Percentiles rank a stretch among this genome's conserved stretches.
These are phyloP conservation scores for Eugnorisma glareosa DNA, from an alignment of 2,888 invertebrate genomes.

Conservation along the genomic window DNA sequence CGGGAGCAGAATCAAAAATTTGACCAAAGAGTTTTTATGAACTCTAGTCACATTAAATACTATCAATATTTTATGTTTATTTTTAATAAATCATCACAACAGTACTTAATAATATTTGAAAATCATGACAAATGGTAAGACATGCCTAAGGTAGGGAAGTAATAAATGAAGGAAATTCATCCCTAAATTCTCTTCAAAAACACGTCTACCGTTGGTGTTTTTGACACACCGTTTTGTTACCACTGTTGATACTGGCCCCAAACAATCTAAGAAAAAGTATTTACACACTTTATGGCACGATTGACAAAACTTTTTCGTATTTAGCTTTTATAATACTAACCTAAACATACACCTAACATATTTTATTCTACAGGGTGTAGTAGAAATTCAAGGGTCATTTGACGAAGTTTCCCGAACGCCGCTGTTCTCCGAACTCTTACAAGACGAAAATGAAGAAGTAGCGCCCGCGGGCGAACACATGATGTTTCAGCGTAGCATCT, in stretches of 20 bases:
- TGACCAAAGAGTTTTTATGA: too few species aligned
- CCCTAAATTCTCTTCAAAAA: neutral
- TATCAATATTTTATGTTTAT: too few species aligned
- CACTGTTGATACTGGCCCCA: too few species aligned
- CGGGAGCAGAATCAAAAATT: too few species aligned
- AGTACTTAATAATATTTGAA: too few species aligned
- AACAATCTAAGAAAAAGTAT: neutral
- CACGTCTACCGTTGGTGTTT: neutral
- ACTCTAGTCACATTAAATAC: too few species aligned
- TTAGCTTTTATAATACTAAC: neutral
- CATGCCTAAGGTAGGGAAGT: neutral
- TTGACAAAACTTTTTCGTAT: neutral
- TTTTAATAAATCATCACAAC: too few species aligned
- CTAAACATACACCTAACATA: too few species aligned
- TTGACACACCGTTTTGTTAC: neutral
- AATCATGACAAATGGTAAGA: neutral
- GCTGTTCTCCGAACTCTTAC: constrained; percentile 85
- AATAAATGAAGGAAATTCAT: neutral
- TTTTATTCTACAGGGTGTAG: constrained; percentile 88
- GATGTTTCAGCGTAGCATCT: constrained; percentile 77
- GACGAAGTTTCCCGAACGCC: constrained; percentile 89
- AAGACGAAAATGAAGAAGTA: constrained; percentile 79
- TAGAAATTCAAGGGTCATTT: constrained; percentile 91
- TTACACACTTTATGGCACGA: neutral
- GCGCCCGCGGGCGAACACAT: constrained; percentile 47